Evolutionary conservation across 2,888 invertebrate genomes (phyloP).

Genomic region (Lampropteryx suffumata): DNA sequence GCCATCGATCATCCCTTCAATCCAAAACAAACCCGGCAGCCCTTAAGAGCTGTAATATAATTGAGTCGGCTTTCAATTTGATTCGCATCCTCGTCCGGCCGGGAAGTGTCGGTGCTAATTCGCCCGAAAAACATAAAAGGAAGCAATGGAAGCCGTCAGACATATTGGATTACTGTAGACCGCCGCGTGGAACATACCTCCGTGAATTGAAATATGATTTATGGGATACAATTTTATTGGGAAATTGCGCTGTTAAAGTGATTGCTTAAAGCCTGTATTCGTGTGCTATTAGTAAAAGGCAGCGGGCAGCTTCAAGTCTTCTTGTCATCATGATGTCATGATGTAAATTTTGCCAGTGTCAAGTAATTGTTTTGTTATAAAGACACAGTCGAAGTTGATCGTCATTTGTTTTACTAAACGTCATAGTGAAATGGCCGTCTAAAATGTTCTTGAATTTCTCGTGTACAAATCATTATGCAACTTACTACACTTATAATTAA

Average conservation of each 20-base stretch:
- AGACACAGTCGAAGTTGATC: no score
- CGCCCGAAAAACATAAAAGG: slow-evolving; percentile 81
- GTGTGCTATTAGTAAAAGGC: neutral
- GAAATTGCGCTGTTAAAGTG: slow-evolving; percentile 9
- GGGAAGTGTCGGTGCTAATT: slow-evolving; percentile 80
- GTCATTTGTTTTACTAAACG: no score
- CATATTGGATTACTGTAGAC: slow-evolving; percentile 74
- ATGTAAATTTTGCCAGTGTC: no score
- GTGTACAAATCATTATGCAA: no score
- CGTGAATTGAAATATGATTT: slow-evolving; percentile 24
- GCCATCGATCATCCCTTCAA: slow-evolving; percentile 9
- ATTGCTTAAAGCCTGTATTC: slow-evolving; percentile 4
- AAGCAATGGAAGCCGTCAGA: slow-evolving; percentile 65
- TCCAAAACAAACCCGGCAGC: slow-evolving; percentile 43
- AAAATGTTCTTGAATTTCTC: no score
- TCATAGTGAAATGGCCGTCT: no score
- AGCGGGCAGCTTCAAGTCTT: no score
- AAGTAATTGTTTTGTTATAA: no score
- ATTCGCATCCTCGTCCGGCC: slow-evolving; percentile 75
- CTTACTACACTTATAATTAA: no score
- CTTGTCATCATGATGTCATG: no score
- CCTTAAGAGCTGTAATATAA: slow-evolving; percentile 73
- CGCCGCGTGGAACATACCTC: slow-evolving; percentile 25
- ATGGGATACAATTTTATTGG: slow-evolving; percentile 18
- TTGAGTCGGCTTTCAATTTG: slow-evolving; percentile 82